Evolutionary conservation across 2,888 invertebrate genomes (phyloP).

Genomic region (Smittia aterrima): DNA sequence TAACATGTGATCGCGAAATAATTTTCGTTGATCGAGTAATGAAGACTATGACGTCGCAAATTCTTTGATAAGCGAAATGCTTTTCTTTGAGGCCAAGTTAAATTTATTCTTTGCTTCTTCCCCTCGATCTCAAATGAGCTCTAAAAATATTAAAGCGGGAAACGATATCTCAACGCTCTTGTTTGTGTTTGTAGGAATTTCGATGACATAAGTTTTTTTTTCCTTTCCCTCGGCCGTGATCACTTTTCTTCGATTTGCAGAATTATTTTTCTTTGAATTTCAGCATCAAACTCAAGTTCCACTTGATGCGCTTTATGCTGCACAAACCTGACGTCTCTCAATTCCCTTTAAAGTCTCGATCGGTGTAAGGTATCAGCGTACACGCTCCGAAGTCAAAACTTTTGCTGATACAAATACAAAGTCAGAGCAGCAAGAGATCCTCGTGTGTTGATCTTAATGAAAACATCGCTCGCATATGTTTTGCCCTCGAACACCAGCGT

Average conservation of each 20-base stretch:
- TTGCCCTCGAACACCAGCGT: slow-evolving; percentile 10
- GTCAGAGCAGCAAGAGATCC: not conserved
- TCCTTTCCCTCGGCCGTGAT: slow-evolving; percentile 17
- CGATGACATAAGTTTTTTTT: slow-evolving; percentile 14
- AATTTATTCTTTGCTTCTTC: too few species aligned
- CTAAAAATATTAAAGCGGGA: slow-evolving; percentile 36
- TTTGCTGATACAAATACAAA: not conserved
- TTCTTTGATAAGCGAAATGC: too few species aligned
- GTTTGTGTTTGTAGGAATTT: not conserved
- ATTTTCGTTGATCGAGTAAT: too few species aligned
- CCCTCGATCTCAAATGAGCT: slow-evolving; percentile 23
- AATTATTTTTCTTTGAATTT: not conserved
- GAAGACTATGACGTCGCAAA: too few species aligned
- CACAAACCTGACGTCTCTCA: not conserved
- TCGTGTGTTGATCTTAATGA: not conserved
- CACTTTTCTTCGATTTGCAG: not conserved
- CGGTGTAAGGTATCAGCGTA: not conserved
- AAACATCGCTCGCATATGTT: slow-evolving; percentile 17
- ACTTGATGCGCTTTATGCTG: not conserved
- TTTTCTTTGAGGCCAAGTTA: too few species aligned
- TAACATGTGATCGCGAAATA: too few species aligned
- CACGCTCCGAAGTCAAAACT: not conserved
- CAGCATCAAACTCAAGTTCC: not conserved
- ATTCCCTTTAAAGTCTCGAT: slow-evolving; percentile 18
- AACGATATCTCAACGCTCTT: not conserved